Percentiles rank a stretch among this genome's conserved stretches.
Conservation (phyloP, 1,140 invertebrate species). For the Dinothrombium tinctorium region DNA sequence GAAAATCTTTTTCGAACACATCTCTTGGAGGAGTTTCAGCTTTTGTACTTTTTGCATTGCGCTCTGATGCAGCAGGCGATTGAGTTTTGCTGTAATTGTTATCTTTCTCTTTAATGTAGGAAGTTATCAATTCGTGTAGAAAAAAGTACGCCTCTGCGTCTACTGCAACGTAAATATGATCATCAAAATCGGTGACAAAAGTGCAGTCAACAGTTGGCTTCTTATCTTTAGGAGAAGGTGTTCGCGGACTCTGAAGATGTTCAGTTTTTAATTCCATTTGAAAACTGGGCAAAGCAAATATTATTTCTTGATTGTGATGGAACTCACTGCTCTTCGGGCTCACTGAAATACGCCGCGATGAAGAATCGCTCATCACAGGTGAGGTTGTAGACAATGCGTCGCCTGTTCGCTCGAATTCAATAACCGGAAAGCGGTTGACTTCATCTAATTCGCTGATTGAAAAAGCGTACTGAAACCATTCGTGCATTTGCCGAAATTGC, state of each 20-base stretch:
- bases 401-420: conserved; percentile 1
- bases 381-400: background rate
- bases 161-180: conserved; percentile 91
- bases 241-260: conserved; percentile 46
- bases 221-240: conserved; percentile 36
- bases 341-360: conserved; percentile 2
- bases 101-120: conserved; percentile 78
- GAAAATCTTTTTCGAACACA: conserved; percentile 1
- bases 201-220: conserved; percentile 80
- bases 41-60: background rate
- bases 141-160: conserved; percentile 95
- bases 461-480: conserved; percentile 94
- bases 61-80: background rate
- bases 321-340: conserved; percentile 41
- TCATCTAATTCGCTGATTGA: conserved; percentile 70
- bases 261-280: conserved; percentile 79
- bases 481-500: conserved; percentile 64
- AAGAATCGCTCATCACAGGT: background rate
- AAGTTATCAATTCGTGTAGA: conserved; percentile 82
- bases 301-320: conserved; percentile 73
- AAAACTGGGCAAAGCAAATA: conserved; percentile 75
- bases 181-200: conserved; percentile 93
- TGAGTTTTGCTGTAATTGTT: conserved; percentile 24
- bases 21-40: background rate
- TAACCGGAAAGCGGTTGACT: conserved; percentile 9